Conservation (phyloP, 2,113 vertebrate species). For the Melanostigma gelatinosum region DNA sequence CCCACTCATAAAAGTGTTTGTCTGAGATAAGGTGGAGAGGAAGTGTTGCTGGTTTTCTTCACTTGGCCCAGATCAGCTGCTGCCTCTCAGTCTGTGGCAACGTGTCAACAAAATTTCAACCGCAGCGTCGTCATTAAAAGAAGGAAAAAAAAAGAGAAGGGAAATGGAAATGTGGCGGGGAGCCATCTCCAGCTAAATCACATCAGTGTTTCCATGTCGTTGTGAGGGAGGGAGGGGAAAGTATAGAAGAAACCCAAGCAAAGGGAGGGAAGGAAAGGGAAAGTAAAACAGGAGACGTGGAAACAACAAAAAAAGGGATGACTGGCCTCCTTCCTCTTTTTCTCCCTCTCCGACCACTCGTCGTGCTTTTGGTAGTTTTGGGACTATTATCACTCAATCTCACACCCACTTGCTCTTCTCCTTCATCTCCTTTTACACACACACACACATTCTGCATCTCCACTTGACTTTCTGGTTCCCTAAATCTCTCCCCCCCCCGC, state of each 20-base stretch:
- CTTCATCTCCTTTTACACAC: neutral
- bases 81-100: slow-evolving; percentile 30
- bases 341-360: neutral
- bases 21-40: slow-evolving; percentile 55
- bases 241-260: neutral
- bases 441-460: no score
- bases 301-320: neutral
- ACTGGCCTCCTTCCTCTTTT: neutral
- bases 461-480: slow-evolving; percentile 28
- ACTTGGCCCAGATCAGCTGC: slow-evolving; percentile 32
- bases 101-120: slow-evolving; percentile 61
- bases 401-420: slow-evolving; percentile 32
- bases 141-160: neutral
- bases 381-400: slow-evolving; percentile 48
- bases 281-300: neutral
- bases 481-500: slow-evolving; percentile 6
- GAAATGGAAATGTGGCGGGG: slow-evolving; percentile 36
- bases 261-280: neutral
- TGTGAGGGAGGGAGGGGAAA: neutral
- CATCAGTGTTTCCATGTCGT: slow-evolving; percentile 37
- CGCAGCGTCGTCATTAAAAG: neutral
- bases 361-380: slow-evolving; percentile 15
- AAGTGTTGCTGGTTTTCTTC: slow-evolving; percentile 40
- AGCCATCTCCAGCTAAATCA: slow-evolving; percentile 40
- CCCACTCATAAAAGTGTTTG: slow-evolving; percentile 42